Base-by-base conservation (phyloP, 2,888 invertebrate genomes). In the Alcis repandata region DNA sequence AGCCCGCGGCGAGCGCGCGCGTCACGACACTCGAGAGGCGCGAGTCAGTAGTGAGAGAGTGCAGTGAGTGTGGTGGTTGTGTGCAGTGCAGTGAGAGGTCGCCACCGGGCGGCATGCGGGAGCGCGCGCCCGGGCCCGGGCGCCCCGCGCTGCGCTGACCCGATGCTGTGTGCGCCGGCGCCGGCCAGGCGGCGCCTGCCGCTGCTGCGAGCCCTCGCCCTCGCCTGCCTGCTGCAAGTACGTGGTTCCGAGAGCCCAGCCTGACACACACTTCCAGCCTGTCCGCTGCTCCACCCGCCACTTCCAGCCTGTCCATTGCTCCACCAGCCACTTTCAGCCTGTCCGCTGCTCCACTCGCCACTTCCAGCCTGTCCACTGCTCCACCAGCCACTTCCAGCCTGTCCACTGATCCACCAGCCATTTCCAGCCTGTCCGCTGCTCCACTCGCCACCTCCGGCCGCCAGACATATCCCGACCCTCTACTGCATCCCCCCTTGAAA, bases 161-260 rank as follows among this genome's bases (percentile, higher is more conserved):
- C 92, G 77, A 87, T 70, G 70, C 72, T 63, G 70, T 90, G 85
- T 82, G 89, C 90, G 85, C 87, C 76, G 80, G 82, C 82, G 85
- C 84, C 86, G 83, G 86, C 87, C 83, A 84, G 88, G 54, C 91
- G 85, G 89, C 90, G 84, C 87, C 76, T 80, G 83, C 83, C 86
- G 85, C 87, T 86, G 86, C 86, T 85, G 87, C 87, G 86, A 86
- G 85, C 84, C 82, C 84, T 87, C 81, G 88, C 89, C 88, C 88
- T 88, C 88, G 89, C 87, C 89, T 83, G 83, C 83, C 80, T 85
- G 82, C 84, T 89, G 81, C 87, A 81, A 79, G 91, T 91, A 90
- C 83, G 89, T 88, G 56, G 45, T 36, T 10, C 66, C 17, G 15
- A 56, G 60, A 53, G 22, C 62, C 36, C 51, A 20, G 48, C 64